Evolutionary conservation across 2,113 vertebrate genomes (phyloP).

Genomic region (Chionomys nivalis): DNA sequence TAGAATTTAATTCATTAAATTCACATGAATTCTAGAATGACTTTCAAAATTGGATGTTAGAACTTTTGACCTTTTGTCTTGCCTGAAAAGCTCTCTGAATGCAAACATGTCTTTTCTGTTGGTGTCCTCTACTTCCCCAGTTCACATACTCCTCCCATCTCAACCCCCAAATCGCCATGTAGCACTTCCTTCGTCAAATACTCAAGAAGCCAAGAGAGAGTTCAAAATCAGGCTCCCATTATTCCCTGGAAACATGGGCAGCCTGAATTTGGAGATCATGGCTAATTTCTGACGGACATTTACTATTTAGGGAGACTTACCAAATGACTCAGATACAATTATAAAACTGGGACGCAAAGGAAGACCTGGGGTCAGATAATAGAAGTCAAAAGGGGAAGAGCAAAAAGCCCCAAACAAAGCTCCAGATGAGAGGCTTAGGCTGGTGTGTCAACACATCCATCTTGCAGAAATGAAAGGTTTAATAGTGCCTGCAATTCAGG

Average conservation of each 20-base stretch:
- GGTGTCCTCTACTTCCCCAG: not conserved
- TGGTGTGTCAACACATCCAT: constrained; percentile 17
- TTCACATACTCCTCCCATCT: not conserved
- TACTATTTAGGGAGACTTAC: constrained; percentile 29
- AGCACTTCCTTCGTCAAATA: constrained; percentile 7
- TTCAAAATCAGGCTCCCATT: not conserved
- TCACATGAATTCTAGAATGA: not conserved
- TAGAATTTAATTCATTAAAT: not conserved
- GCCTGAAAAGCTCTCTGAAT: not conserved
- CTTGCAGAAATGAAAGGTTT: constrained; percentile 55
- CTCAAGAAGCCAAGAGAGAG: not conserved
- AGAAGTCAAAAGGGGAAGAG: not conserved
- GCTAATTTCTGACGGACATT: constrained; percentile 5
- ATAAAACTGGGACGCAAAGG: not conserved
- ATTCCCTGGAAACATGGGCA: not conserved
- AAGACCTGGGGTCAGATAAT: not conserved
- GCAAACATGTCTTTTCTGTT: not conserved
- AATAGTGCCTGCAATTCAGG: constrained; percentile 24
- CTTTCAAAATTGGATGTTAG: not conserved
- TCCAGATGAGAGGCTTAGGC: not conserved
- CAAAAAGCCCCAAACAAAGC: not conserved
- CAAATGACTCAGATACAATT: constrained; percentile 5
- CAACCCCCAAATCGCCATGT: not conserved
- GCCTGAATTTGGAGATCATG: not conserved
- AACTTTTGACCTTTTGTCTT: not conserved